phyloP scores from a whole-genome alignment of 2,797 vertebrate genomes.

The Chelon labrosus region DNA sequence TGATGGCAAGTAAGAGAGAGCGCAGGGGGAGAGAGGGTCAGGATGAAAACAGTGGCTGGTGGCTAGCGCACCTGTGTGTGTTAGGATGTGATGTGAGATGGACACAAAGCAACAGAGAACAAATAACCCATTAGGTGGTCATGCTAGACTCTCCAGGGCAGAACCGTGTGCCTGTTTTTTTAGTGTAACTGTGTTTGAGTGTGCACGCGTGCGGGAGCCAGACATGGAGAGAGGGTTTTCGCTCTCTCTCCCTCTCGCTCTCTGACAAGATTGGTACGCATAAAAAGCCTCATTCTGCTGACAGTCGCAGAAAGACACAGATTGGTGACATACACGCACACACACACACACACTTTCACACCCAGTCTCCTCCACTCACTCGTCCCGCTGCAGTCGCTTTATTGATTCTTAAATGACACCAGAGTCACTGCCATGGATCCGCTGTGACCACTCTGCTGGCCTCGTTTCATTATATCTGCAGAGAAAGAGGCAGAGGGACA shows the following conservation, averaged over 20 bases:
- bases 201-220: conserved; percentile 38
- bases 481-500: conserved; percentile 16
- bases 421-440: conserved; percentile 76
- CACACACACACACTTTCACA: conserved; percentile 21
- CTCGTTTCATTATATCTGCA: conserved; percentile 65
- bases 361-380: conserved; percentile 26
- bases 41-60: background rate
- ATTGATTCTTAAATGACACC: conserved; percentile 84
- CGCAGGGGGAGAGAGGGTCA: background rate
- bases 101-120: conserved; percentile 59
- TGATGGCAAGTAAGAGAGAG: too few species aligned
- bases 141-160: conserved; percentile 54
- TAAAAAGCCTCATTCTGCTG: conserved; percentile 78
- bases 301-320: conserved; percentile 73
- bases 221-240: conserved; percentile 57
- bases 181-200: conserved; percentile 37
- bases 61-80: conserved; percentile 5
- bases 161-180: conserved; percentile 17
- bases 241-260: conserved; percentile 38
- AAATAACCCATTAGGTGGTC: conserved; percentile 69
- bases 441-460: conserved; percentile 71
- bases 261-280: conserved; percentile 75
- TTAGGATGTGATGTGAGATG: conserved; percentile 38
- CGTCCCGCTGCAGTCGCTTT: conserved; percentile 64
- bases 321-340: conserved; percentile 27